A percentile compares a stretch with the other conserved stretches of the same genome.
phyloP scores from a whole-genome alignment of 2,797 vertebrate genomes.

The Melanitta fusca region DNA sequence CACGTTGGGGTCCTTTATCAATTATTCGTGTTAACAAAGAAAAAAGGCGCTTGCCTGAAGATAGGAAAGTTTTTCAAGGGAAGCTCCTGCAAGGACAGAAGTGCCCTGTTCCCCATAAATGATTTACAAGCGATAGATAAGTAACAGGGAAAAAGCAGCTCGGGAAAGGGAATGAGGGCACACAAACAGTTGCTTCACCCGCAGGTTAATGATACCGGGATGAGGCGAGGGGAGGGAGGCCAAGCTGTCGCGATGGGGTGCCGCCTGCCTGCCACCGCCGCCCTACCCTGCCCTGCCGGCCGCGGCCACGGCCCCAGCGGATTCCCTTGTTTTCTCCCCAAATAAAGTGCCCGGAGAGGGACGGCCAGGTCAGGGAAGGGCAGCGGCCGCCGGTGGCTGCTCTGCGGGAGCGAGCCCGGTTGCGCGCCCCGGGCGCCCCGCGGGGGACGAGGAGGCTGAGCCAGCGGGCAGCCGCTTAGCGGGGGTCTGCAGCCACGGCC shows the following conservation, averaged over 20 bases:
- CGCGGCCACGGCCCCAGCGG: not conserved
- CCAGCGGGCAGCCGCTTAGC: not conserved
- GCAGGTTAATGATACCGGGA: conserved; percentile 39
- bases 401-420: not conserved
- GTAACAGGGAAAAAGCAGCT: conserved; percentile 29
- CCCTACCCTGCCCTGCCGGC: not conserved
- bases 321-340: not conserved
- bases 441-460: not conserved
- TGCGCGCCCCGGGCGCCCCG: not conserved
- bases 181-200: conserved; percentile 24
- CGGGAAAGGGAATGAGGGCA: not conserved
- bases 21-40: conserved; percentile 40
- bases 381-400: not conserved
- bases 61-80: conserved; percentile 47
- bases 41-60: not conserved
- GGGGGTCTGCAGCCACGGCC: not conserved
- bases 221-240: not conserved
- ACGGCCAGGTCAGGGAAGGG: not conserved
- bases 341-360: not conserved
- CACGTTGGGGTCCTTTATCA: conserved; percentile 32
- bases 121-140: conserved; percentile 57
- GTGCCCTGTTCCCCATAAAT: conserved; percentile 30
- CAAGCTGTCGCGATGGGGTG: not conserved
- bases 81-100: conserved; percentile 39
- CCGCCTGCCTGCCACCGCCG: not conserved